These are phyloP conservation scores for Eidolon dupreanum DNA, from an alignment of 2,797 vertebrate genomes.

Conservation along the genomic window DNA sequence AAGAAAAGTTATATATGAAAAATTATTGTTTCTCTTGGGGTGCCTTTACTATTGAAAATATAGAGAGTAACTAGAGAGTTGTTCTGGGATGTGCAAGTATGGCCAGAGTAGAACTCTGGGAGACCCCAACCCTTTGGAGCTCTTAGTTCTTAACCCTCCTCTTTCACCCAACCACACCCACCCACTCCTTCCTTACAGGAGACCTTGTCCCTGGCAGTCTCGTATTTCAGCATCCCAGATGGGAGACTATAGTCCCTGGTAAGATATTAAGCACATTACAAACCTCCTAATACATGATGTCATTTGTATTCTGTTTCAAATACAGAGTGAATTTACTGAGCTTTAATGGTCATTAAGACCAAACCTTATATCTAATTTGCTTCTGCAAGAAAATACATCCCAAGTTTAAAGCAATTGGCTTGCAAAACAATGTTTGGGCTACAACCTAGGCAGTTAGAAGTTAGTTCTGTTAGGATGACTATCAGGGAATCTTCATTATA, in stretches of 20 bases:
- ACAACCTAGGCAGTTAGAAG: not conserved
- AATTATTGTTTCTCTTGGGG: not conserved
- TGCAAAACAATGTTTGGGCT: not conserved
- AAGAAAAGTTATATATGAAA: not conserved
- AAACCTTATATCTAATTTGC: not conserved
- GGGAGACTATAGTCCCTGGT: not conserved
- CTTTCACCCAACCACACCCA: not conserved
- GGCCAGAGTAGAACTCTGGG: not conserved
- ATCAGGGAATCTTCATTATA: not conserved
- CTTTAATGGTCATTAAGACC: constrained; percentile 19
- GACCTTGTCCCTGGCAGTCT: not conserved
- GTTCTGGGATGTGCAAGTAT: not conserved
- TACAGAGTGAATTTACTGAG: not conserved
- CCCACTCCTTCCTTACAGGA: not conserved
- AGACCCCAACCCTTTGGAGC: not conserved
- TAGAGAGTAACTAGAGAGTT: not conserved
- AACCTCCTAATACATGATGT: not conserved
- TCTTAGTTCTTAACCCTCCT: not conserved
- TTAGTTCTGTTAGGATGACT: not conserved
- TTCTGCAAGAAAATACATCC: not conserved
- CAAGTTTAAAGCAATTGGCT: not conserved
- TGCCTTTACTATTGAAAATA: not conserved
- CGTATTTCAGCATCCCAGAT: not conserved
- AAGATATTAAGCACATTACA: not conserved
- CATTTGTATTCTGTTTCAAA: constrained; percentile 1